Conservation (phyloP, 1,140 invertebrate genomes). For the Bombus cullumanus region DNA sequence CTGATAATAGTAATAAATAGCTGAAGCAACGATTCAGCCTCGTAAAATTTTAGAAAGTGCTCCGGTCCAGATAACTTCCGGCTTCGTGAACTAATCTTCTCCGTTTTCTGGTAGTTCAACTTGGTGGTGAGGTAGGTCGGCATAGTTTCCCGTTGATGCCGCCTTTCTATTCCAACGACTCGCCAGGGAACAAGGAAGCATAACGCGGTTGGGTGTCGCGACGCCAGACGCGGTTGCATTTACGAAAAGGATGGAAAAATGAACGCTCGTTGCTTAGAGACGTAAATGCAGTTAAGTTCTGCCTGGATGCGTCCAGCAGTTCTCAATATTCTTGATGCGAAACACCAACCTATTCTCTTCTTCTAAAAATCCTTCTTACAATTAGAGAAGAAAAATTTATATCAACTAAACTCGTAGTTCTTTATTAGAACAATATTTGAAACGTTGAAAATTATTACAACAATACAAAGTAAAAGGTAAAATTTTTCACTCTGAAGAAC, state of each 20-base stretch:
- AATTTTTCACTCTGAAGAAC: background rate
- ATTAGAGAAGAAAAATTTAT: background rate
- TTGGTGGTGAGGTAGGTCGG: slow-evolving; percentile 60
- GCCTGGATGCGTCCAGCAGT: background rate
- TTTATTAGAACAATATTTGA: background rate
- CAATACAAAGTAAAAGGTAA: too few species aligned
- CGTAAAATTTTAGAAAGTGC: slow-evolving; percentile 51
- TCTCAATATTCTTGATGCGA: background rate
- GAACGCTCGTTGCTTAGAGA: slow-evolving; percentile 14
- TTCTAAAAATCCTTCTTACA: background rate
- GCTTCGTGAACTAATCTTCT: slow-evolving; percentile 40
- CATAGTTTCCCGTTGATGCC: slow-evolving; percentile 49
- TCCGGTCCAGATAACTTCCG: slow-evolving; percentile 38
- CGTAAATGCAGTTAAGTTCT: slow-evolving; percentile 36
- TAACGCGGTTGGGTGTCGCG: slow-evolving; percentile 36
- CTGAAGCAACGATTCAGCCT: background rate
- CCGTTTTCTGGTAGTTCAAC: slow-evolving; percentile 54
- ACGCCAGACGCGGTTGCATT: background rate
- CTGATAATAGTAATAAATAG: background rate
- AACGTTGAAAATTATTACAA: too few species aligned
- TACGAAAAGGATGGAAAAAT: slow-evolving; percentile 33
- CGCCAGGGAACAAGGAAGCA: slow-evolving; percentile 66
- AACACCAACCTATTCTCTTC: background rate
- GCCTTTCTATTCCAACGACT: slow-evolving; percentile 72
- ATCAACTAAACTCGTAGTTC: background rate